phyloP scores from a whole-genome alignment of 2,888 invertebrate genomes.

The Spodoptera exigua region DNA sequence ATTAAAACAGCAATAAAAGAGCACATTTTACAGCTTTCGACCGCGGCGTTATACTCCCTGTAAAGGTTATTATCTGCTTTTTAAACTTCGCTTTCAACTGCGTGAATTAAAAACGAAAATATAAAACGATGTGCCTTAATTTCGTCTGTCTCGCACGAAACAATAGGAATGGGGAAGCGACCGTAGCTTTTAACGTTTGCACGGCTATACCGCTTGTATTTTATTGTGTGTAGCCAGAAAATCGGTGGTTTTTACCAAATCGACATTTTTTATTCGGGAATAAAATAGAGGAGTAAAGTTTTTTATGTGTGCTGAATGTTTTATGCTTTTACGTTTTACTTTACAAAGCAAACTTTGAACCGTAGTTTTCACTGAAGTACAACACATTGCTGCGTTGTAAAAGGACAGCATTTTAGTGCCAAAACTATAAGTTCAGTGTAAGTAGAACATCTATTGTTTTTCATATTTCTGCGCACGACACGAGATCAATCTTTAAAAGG shows the following conservation, averaged over 20 bases:
- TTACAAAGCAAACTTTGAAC: constrained; percentile 26
- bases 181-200: constrained; percentile 70
- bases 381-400: constrained; percentile 10
- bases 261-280: constrained; percentile 46
- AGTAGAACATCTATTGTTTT: constrained; percentile 44
- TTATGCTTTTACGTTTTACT: constrained; percentile 40
- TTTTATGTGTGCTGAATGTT: constrained; percentile 38
- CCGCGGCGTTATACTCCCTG: constrained; percentile 73
- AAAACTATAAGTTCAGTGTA: constrained; percentile 19
- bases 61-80: constrained; percentile 84
- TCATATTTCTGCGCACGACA: constrained; percentile 57
- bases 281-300: constrained; percentile 43
- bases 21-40: constrained; percentile 80
- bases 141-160: constrained; percentile 77
- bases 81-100: constrained; percentile 81
- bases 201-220: constrained; percentile 57
- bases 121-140: constrained; percentile 80
- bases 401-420: constrained; percentile 7
- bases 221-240: constrained; percentile 57
- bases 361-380: constrained; percentile 9
- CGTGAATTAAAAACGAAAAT: constrained; percentile 82
- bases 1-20: constrained; percentile 84
- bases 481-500: constrained; percentile 62
- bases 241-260: constrained; percentile 55
- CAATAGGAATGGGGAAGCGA: constrained; percentile 71